Evolutionary conservation across 2,888 invertebrate species (phyloP), one percentile per base, ranked within the genome.

Genomic region (Dasysyrphus tricinctus): DNA sequence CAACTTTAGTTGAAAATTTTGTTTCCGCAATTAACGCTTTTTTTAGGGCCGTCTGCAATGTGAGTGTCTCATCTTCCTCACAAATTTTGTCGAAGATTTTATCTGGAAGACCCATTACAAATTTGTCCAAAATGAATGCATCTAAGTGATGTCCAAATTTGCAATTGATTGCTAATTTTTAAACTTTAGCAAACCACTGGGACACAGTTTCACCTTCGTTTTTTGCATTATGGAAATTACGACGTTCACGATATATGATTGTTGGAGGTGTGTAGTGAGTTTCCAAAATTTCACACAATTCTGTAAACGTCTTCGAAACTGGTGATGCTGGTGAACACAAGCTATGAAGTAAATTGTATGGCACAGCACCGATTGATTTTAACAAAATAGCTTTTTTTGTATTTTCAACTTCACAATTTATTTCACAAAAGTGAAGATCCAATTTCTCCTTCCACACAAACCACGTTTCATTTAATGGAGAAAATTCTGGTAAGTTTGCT

Each of bases 401-500:
- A 39, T 83, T 83, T 34, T 83, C 39, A 11, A 11, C 3, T 39
- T 39, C 39, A 56, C 75, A 83, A 32, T 79, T 70, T 16, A 75
- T 69, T 37, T 79, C 75, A 16, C 61, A 47, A 1, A 42, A 42
- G 42, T 42, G 42, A 42, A 42, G 42, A 42, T 42, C 42, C 42
- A 42, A 42, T 14, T 42, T 80, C 32, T 85, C 77, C 39, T 85
- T 85, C 65, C 70, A 78, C 29, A 85, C 49, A 1, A 63, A 32
- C 65, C 56, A 80, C 16, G 73, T 73, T 56, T 79, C 79, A 16
- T 4, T 19, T 5, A 47, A 63, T 32, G 63, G 72, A 16, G 73
- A 65, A 32, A 70, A 72, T 63, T 78, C 49, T 16, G 14, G 73
- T 14, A 80, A 51, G 32, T 65, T 80, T 42, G 49, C 54, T 63